phyloP scores from a whole-genome alignment of 2,113 vertebrate genomes.

The Hiodon alosoides region DNA sequence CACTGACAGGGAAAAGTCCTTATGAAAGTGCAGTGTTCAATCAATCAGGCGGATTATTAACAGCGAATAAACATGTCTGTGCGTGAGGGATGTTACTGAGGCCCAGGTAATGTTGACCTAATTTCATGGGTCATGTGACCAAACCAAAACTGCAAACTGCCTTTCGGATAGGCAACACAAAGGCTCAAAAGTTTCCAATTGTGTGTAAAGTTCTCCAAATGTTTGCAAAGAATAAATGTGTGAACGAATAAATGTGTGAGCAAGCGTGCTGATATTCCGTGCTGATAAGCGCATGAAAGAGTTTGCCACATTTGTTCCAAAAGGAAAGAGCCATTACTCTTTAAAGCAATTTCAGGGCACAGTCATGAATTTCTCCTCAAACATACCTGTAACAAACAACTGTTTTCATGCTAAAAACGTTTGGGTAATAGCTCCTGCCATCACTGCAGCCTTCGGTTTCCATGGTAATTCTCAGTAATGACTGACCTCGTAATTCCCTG shows the following conservation, averaged over 20 bases:
- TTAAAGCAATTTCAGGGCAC: background rate
- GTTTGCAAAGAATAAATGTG: background rate
- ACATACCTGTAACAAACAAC: slow-evolving; percentile 9
- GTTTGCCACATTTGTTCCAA: background rate
- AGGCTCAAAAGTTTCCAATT: too few relatives aligned
- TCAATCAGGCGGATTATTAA: too few relatives aligned
- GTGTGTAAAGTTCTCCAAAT: too few relatives aligned
- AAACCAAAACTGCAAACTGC: too few relatives aligned
- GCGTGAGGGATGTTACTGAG: too few relatives aligned
- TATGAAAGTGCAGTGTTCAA: too few relatives aligned
- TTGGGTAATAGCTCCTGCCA: background rate
- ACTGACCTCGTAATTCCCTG: background rate
- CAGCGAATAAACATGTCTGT: too few relatives aligned
- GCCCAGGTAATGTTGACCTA: too few relatives aligned
- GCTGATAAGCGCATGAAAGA: background rate
- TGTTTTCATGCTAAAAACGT: slow-evolving; percentile 13
- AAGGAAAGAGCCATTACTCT: background rate
- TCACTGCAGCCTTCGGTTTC: slow-evolving; percentile 4
- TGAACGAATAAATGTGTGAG: background rate
- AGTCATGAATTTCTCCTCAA: slow-evolving; percentile 8
- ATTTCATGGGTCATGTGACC: too few relatives aligned
- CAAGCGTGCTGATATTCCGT: background rate
- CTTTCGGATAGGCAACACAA: too few relatives aligned
- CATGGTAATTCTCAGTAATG: slow-evolving; percentile 12
- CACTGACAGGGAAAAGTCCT: too few relatives aligned